Base-by-base conservation (phyloP, 2,113 vertebrate species). In the Pelmatolapia mariae region DNA sequence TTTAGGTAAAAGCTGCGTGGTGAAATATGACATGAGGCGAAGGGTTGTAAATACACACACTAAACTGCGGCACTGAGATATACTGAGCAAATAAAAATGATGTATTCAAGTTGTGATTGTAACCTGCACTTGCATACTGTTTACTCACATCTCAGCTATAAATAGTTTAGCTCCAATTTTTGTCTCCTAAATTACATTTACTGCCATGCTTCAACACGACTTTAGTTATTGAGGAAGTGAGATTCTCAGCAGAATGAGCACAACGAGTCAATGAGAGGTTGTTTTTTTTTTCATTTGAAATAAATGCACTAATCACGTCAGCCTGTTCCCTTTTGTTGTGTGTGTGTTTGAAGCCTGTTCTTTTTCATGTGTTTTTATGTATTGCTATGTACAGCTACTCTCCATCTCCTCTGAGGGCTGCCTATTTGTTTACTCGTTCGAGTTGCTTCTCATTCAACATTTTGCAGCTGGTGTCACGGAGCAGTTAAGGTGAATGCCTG, bases 31-130 rank as follows among this genome's bases (percentile, higher is more conserved):
- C 84, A 81, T 4, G 59, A 43, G 16, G 50, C 52, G 40, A 61
- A 80, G 43, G 24, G 86, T 73, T 86, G 89, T 94, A 91, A 91
- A 91, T 82, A 90, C 68, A 79, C 50, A 24, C 81, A 66, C 83
- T 81, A 87, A 91, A 86, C 56, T 81, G 61, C 36, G 22, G 88
- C 80, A 31, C 10, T 40, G 82, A 89, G 87, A 93, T 84, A 86
- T 79, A 94, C 53, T 19, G 76, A 86, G 83, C 83, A 86, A 89
- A 93, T 94, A 93, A 93, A 94, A 87, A 84, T 94, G 90, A 95
- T 92, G 86, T 36, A 92, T 92, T 84, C 54, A 18, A 82, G 83
- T 87, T 91, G 83, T 81, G 92, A 94, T 91, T 91, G 81, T 88
- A 86, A 91, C 43, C 82, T 85, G 57, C 50, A 18, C 61, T 54